Evolutionary conservation across 2,113 vertebrate species (phyloP).

Genomic region (Callocephalon fimbriatum): DNA sequence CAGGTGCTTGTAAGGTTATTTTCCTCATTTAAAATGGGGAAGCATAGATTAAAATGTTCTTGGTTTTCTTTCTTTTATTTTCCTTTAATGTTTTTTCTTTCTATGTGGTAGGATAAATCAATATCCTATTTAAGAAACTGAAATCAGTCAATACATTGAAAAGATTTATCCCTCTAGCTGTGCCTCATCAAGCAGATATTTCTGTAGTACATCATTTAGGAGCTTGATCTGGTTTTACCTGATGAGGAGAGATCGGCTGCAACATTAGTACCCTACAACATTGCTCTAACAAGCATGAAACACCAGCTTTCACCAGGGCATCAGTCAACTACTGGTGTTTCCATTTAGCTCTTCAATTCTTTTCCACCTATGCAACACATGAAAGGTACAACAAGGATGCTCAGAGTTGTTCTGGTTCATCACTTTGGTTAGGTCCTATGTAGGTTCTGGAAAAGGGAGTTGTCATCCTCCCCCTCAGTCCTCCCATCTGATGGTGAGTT

Average conservation of each 20-base stretch:
- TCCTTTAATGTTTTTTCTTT: constrained; percentile 7
- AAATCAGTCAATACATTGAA: constrained; percentile 41
- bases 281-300: background rate
- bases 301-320: background rate
- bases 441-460: background rate
- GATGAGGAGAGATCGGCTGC: background rate
- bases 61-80: background rate
- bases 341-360: background rate
- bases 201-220: background rate
- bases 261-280: background rate
- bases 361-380: background rate
- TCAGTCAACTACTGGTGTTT: background rate
- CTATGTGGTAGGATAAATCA: constrained; percentile 27
- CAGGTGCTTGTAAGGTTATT: constrained; percentile 7
- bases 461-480: background rate
- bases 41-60: constrained; percentile 23
- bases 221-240: background rate
- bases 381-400: background rate
- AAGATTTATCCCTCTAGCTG: background rate
- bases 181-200: background rate
- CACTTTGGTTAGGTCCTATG: background rate
- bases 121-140: constrained; percentile 36
- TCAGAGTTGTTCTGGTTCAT: background rate
- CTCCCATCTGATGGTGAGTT: background rate
- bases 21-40: constrained; percentile 8